phyloP scores from a whole-genome alignment of 2,113 vertebrate genomes.

The Hirundichthys speculiger region DNA sequence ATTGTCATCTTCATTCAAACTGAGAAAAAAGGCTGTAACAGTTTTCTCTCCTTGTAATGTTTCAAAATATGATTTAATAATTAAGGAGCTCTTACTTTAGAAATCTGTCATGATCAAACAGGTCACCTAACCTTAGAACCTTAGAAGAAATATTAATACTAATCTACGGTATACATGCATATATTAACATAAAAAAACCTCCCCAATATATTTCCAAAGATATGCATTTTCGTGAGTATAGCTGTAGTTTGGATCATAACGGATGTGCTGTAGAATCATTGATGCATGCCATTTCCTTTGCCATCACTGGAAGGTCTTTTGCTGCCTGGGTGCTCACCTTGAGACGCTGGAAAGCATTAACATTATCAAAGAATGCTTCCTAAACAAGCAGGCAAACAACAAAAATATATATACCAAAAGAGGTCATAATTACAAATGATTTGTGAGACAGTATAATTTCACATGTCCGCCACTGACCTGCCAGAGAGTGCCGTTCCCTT shows the following conservation, averaged over 20 bases:
- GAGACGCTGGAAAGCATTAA: conserved; percentile 52
- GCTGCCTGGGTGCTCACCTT: conserved; percentile 51
- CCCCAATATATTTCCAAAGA: not conserved
- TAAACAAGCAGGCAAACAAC: not conserved
- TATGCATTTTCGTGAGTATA: not conserved
- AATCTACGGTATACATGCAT: not conserved
- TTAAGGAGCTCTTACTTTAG: too few relatives aligned
- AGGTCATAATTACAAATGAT: not conserved
- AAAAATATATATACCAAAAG: not conserved
- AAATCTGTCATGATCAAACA: too few relatives aligned
- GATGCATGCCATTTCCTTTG: conserved; percentile 39
- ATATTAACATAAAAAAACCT: not conserved
- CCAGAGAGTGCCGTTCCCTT: conserved; percentile 64
- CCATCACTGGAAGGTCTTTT: conserved; percentile 54
- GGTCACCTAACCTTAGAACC: too few relatives aligned
- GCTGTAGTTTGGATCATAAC: not conserved
- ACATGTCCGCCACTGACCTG: conserved; percentile 58
- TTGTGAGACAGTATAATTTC: not conserved
- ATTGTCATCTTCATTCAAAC: too few relatives aligned
- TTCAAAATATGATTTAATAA: too few relatives aligned
- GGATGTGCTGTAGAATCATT: not conserved
- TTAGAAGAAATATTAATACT: not conserved
- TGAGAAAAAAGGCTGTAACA: too few relatives aligned
- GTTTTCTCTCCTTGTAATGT: too few relatives aligned
- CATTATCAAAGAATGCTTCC: conserved; percentile 1